These are phyloP conservation scores for Hoplostethus mediterraneus DNA, from an alignment of 2,797 vertebrate species.

Conservation along the genomic window DNA sequence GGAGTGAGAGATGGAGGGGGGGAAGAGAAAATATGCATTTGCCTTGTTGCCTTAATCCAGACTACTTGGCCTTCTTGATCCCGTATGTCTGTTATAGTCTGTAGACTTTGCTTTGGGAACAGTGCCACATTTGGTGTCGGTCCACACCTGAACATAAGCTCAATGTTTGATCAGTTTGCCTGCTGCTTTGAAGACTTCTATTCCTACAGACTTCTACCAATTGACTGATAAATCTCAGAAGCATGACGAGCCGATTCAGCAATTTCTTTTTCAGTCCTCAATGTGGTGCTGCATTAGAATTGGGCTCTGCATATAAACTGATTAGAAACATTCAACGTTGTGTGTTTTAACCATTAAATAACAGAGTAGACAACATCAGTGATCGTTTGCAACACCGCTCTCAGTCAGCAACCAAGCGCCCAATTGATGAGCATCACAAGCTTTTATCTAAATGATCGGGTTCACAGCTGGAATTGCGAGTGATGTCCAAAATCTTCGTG, in stretches of 20 bases:
- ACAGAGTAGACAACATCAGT: too few species aligned
- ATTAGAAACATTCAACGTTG: not conserved
- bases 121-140: slow-evolving; percentile 1
- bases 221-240: not conserved
- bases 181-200: not conserved
- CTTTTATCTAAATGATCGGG: not conserved
- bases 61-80: slow-evolving; percentile 29
- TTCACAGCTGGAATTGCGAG: slow-evolving; percentile 6
- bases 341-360: not conserved
- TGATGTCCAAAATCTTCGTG: slow-evolving; percentile 11
- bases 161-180: not conserved
- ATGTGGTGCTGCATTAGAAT: not conserved
- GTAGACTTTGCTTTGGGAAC: not conserved
- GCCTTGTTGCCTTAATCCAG: slow-evolving; percentile 16
- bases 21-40: slow-evolving; percentile 4
- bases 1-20: slow-evolving; percentile 32
- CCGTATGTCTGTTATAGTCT: not conserved
- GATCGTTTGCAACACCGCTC: too few species aligned
- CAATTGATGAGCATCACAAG: not conserved
- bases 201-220: not conserved
- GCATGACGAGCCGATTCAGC: not conserved
- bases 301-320: not conserved
- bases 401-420: not conserved
- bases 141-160: slow-evolving; percentile 2
- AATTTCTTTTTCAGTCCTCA: not conserved